Evolutionary conservation across 2,888 invertebrate genomes (phyloP).

Genomic region (Theristus sp.): DNA sequence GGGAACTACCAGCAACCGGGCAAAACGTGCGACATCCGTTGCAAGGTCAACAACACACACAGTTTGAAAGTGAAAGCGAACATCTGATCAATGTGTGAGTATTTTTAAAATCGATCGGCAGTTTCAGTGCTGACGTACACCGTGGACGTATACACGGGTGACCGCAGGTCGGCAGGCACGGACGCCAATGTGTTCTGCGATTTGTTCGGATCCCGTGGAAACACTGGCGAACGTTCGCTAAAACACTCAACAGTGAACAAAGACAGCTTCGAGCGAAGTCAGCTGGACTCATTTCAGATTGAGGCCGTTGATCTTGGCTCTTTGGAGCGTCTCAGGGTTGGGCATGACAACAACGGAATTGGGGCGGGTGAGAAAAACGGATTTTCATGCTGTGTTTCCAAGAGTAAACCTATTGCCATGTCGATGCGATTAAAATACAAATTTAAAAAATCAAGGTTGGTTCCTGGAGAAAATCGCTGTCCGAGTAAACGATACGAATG

Average conservation of each 20-base stretch:
- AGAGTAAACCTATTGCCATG: neutral
- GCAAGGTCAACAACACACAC: too few relatives aligned
- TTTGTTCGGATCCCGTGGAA: neutral
- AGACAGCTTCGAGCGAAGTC: slow-evolving; percentile 26
- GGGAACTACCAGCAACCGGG: too few relatives aligned
- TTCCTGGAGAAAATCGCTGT: neutral
- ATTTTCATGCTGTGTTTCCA: neutral
- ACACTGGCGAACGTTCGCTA: neutral
- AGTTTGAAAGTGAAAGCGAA: too few relatives aligned
- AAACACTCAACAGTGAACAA: slow-evolving; percentile 15
- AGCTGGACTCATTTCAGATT: slow-evolving; percentile 29
- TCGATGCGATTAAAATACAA: too few relatives aligned
- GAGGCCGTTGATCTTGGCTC: slow-evolving; percentile 25
- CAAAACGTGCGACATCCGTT: too few relatives aligned
- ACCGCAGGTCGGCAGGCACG: neutral
- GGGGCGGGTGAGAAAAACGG: neutral
- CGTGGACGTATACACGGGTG: neutral
- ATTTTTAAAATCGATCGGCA: too few relatives aligned
- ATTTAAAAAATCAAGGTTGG: neutral
- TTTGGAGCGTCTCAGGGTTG: neutral
- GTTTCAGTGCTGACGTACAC: too few relatives aligned
- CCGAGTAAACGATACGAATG: neutral
- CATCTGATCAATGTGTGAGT: too few relatives aligned
- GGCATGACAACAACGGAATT: neutral
- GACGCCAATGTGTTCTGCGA: neutral